Evolutionary conservation across 2,888 invertebrate genomes (phyloP), one percentile per base, ranked within the genome.

Genomic region (Prenolepis imparis): DNA sequence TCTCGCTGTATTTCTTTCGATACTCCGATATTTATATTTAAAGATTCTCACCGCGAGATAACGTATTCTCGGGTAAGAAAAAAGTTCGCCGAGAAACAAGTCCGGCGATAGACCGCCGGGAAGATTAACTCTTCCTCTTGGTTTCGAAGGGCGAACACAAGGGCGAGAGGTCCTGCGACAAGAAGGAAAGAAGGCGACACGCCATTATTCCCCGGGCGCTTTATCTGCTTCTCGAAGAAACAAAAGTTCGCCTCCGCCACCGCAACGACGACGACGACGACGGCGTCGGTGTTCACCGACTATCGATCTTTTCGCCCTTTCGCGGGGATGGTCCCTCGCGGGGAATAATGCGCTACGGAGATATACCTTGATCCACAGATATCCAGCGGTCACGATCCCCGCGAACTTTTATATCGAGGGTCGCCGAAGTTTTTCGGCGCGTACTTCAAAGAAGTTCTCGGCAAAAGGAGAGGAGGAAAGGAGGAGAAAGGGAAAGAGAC

Each of bases 291-390:
- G 80, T 88, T 83, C 61, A 83, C 87, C 48, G 87, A 83, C 90
- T 89, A 91, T 91, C 91, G 88, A 91, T 90, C 91, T 90, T 80
- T 87, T 84, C 87, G 89, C 84, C 86, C 87, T 88, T 88, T 88
- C 91, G 90, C 87, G 86, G 75, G 48, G 66, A 80, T 78, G 74
- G 88, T 91, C 89, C 88, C 90, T 89, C 91, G 88, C 89, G 86
- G 91, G 91, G 92, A 92, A 92, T 93, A 92, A 93, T 93, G 91
- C 92, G 92, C 88, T 66, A 55, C 70, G 84, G 84, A 90, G 88
- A 91, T 91, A 92, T 89, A 91, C 90, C 90, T 92, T 92, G 91
- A 90, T 90, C 90, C 90, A 81, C 63, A 84, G 90, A 88, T 90
- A 90, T 90, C 88, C 91, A 90, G 87, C 90, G 90, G 89, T 89